Evolutionary conservation across 2,113 vertebrate genomes (phyloP).

Genomic region (Rhabdornis inornatus): DNA sequence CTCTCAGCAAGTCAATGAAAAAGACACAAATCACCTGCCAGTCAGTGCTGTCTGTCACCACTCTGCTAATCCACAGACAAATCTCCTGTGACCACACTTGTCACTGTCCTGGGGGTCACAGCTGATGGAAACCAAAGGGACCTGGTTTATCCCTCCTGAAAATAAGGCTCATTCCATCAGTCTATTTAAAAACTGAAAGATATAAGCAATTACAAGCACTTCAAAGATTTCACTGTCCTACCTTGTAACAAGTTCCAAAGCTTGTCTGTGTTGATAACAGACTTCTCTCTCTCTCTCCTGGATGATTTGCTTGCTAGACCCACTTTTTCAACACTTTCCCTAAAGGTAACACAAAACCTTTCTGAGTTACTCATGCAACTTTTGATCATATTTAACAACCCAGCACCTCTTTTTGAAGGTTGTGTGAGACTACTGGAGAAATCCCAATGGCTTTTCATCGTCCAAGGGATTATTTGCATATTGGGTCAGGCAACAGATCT

Average conservation of each 20-base stretch:
- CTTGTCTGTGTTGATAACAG: background rate
- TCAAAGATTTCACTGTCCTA: background rate
- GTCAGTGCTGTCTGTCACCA: background rate
- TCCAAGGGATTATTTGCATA: slow-evolving; percentile 60
- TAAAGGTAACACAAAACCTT: slow-evolving; percentile 49
- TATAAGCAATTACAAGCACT: background rate
- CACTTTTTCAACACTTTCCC: slow-evolving; percentile 41
- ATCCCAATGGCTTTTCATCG: slow-evolving; percentile 5
- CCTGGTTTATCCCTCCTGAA: background rate
- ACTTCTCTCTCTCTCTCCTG: background rate
- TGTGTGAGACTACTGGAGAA: background rate
- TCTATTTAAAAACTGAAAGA: background rate
- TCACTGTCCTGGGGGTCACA: background rate
- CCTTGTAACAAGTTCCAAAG: background rate
- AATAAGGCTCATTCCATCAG: background rate
- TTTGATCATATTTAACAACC: slow-evolving; percentile 50
- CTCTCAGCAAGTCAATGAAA: background rate
- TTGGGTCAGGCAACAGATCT: slow-evolving; percentile 41
- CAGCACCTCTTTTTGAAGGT: slow-evolving; percentile 21
- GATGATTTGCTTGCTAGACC: background rate
- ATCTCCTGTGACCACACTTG: background rate
- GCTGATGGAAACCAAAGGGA: background rate
- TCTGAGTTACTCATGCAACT: background rate
- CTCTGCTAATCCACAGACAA: background rate
- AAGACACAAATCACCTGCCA: background rate